Conservation (phyloP, 2,888 invertebrate genomes). For the Pristionchus exspectatus region DNA sequence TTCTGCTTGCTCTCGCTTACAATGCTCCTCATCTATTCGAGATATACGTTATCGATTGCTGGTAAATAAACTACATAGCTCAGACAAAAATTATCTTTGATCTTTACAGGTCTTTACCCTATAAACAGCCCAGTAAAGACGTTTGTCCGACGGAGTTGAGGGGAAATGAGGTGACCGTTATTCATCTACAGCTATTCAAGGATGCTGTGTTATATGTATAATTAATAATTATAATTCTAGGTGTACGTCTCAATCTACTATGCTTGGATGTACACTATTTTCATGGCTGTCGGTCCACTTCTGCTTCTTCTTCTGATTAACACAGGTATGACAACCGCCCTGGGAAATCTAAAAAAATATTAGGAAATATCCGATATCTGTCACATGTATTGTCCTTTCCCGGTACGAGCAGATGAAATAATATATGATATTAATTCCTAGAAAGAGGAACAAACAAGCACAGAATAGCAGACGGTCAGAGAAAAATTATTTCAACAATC, state of each 20-base stretch:
- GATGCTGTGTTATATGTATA: too few relatives aligned
- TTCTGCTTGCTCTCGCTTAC: constrained; percentile 68
- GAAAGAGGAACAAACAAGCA: background rate
- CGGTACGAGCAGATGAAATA: background rate
- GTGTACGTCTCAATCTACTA: constrained; percentile 73
- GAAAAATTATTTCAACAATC: background rate
- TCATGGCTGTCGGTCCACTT: constrained; percentile 76
- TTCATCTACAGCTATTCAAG: too few relatives aligned
- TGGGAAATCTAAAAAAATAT: too few relatives aligned
- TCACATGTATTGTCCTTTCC: background rate
- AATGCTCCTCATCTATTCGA: constrained; percentile 76
- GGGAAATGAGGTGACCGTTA: constrained; percentile 64
- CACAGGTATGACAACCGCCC: constrained; percentile 53
- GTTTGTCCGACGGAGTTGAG: constrained; percentile 76
- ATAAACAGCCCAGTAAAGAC: constrained; percentile 69
- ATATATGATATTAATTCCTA: background rate
- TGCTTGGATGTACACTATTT: constrained; percentile 74
- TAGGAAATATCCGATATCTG: background rate
- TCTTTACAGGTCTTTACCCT: constrained; percentile 71
- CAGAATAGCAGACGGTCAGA: background rate
- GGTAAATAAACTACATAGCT: background rate
- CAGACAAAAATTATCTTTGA: background rate
- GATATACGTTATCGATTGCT: constrained; percentile 72
- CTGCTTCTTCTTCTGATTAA: constrained; percentile 73
- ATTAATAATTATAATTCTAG: constrained; percentile 58